Evolutionary conservation across 2,888 invertebrate genomes (phyloP), one percentile per base, ranked within the genome.

Genomic region (Eupithecia subfuscata): DNA sequence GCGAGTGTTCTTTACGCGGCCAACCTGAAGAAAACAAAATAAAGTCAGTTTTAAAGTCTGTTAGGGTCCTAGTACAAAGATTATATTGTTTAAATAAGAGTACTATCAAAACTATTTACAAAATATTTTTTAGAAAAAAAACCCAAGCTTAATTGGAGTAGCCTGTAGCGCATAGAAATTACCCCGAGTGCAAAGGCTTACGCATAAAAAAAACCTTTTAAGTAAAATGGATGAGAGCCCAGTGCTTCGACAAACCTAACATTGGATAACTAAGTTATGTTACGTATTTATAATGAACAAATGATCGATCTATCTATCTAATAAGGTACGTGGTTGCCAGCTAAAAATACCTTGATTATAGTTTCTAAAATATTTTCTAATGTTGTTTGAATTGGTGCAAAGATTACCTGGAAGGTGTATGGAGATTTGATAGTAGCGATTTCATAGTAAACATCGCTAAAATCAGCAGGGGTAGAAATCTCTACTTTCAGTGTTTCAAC

Each of bases 361-460:
- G 52, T n/a, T n/a, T n/a, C 9, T 56, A 1, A n/a, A n/a, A 56
- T 14, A 3, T 16, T 30, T 63, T n/a, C n/a, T 48, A 72, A 64
- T 64, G 16, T 65, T 18, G 18, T 22, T 16, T n/a, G 14, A 22
- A 45, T 43, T 30, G 7, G 14, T 18, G 48, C 77, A 77, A 83
- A 86, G 3, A 60, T 90, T 95, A 98, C 98, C 96, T 98, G 98
- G 92, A 98, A 98, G 75, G 97, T 97, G 86, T 98, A 98, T 6
- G 98, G 98, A 78, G 98, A 98, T 90, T 97, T 98, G 81, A 98
- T 97, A 3, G 98, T 98, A 60, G 98, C 98, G 84, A 98, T 97
- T 95, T 98, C 97, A 87, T 97, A 98, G 87, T 98, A 98, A 80
- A 97, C 96, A 89, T 98, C 97, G 88, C 96, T 96, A 85, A 98